Conservation (phyloP, 2,888 invertebrate species). For the Xanthia icteritia region DNA sequence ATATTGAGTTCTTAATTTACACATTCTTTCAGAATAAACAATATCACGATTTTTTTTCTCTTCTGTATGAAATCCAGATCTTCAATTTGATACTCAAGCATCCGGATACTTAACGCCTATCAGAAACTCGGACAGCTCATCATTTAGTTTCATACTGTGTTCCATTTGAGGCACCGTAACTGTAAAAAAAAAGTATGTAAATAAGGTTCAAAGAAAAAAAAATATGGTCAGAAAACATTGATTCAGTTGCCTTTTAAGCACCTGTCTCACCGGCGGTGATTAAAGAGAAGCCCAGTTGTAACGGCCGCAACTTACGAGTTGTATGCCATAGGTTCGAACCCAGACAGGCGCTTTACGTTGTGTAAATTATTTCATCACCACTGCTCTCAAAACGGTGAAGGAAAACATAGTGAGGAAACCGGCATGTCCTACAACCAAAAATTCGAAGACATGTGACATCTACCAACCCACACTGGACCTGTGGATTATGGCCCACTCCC, state of each 20-base stretch:
- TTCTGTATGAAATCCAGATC: background rate
- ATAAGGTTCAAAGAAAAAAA: background rate
- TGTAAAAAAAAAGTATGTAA: constrained; percentile 53
- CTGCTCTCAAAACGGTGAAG: no score
- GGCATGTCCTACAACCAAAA: no score
- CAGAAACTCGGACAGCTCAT: constrained; percentile 78
- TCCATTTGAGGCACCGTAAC: constrained; percentile 69
- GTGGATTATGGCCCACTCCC: no score
- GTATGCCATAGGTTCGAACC: no score
- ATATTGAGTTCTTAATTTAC: background rate
- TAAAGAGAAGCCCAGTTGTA: background rate
- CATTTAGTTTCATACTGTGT: constrained; percentile 75
- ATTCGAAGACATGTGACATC: no score
- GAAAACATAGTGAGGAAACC: no score
- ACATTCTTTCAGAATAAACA: no score
- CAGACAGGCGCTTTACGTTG: no score
- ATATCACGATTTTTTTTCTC: no score
- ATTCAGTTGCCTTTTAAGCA: background rate
- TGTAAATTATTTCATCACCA: no score
- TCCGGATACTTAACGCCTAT: constrained; percentile 70
- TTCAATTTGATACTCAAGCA: background rate
- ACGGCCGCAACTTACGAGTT: no score
- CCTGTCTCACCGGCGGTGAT: background rate
- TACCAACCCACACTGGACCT: no score
- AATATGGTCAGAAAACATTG: background rate